Percentiles rank a stretch among this genome's conserved stretches.
phyloP scores from a whole-genome alignment of 92 coral and sea anemone species.

The Zoanthus solanderi region DNA sequence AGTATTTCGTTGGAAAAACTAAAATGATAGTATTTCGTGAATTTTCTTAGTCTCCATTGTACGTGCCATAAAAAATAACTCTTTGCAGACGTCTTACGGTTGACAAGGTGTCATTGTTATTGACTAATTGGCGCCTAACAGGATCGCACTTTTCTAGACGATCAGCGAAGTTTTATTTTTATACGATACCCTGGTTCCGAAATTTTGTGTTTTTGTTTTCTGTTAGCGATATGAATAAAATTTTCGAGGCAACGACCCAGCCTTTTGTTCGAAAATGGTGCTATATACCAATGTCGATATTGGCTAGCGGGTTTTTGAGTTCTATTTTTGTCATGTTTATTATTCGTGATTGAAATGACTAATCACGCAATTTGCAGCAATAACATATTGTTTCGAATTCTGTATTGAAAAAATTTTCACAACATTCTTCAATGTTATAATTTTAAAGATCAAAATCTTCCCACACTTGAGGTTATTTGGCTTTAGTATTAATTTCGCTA shows the following conservation, averaged over 20 bases:
- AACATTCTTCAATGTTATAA: not conserved
- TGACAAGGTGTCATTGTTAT: constrained; percentile 22
- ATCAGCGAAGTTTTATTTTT: not conserved
- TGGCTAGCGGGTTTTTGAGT: not conserved
- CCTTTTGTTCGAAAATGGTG: not conserved
- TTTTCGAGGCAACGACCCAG: too few species aligned
- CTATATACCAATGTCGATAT: not conserved
- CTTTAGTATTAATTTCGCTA: not conserved
- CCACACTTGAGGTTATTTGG: too few species aligned
- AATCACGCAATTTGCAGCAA: not conserved
- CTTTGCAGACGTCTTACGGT: not conserved
- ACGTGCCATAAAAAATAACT: constrained; percentile 3
- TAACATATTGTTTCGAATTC: not conserved
- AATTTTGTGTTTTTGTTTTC: not conserved
- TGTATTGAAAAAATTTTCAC: not conserved
- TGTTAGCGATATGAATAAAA: too few species aligned
- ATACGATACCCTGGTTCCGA: not conserved
- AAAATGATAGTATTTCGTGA: not conserved
- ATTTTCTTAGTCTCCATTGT: not conserved
- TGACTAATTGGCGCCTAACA: not conserved
- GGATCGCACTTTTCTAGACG: not conserved
- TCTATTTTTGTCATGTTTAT: constrained; percentile 14
- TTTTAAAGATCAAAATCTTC: too few species aligned
- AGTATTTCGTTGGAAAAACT: not conserved
- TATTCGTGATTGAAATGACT: not conserved